A percentile compares a stretch with the other conserved stretches of the same genome.
Conservation (phyloP, 2,888 invertebrate species). For the Ectropis crepuscularia region DNA sequence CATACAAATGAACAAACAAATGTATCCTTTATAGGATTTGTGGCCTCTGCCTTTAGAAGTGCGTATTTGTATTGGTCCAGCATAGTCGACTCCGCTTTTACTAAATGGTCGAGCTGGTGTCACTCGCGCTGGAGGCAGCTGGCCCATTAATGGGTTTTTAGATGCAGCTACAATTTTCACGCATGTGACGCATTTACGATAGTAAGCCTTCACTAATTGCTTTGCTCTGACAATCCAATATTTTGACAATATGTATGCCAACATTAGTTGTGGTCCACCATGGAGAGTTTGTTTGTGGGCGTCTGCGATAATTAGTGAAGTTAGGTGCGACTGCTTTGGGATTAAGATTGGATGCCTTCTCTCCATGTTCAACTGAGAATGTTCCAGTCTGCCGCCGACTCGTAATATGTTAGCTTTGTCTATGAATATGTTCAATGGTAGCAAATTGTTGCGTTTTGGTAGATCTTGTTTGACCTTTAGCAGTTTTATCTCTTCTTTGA, state of each 20-base stretch:
- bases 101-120: conserved; percentile 33
- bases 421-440: neutral
- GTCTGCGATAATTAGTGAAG: conserved; percentile 32
- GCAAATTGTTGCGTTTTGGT: neutral
- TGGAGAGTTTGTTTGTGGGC: conserved; percentile 40
- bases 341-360: neutral
- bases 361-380: neutral
- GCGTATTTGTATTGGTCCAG: conserved; percentile 35
- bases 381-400: neutral
- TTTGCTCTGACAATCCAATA: neutral
- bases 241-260: neutral
- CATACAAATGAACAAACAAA: neutral
- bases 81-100: conserved; percentile 36
- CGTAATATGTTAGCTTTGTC: neutral
- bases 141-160: neutral
- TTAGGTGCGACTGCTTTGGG: neutral
- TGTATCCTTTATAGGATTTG: conserved; percentile 34
- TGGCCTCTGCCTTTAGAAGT: conserved; percentile 31
- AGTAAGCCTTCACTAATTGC: neutral
- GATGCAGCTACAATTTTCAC: too few relatives aligned
- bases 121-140: conserved; percentile 10
- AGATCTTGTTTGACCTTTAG: neutral
- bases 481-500: neutral
- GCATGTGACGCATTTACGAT: conserved; percentile 1
- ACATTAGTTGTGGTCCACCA: conserved; percentile 38